These are phyloP conservation scores for Globodera rostochiensis DNA, from an alignment of 1,140 invertebrate genomes.

Conservation along the genomic window DNA sequence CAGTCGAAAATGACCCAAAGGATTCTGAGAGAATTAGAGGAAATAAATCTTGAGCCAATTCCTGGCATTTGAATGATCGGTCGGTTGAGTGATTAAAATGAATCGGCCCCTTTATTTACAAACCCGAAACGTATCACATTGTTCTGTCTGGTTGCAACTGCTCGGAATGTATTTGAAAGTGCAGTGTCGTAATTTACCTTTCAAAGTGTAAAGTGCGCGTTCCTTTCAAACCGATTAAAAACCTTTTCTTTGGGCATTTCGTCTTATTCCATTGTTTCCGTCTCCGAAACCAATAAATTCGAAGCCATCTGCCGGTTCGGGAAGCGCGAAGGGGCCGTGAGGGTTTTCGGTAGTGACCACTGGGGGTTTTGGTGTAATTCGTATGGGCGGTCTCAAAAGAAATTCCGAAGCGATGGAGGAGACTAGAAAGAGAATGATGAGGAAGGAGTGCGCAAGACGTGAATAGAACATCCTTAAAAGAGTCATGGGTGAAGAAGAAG, in stretches of 20 bases:
- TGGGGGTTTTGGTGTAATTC: neutral
- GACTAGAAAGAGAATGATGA: neutral
- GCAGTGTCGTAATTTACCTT: neutral
- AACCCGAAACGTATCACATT: slow-evolving; percentile 24
- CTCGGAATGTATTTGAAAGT: slow-evolving; percentile 31
- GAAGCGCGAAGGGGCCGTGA: neutral
- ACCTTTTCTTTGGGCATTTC: neutral
- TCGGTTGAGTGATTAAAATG: too few relatives aligned
- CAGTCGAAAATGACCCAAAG: neutral
- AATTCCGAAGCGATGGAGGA: neutral
- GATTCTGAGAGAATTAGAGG: neutral
- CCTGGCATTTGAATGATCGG: too few relatives aligned
- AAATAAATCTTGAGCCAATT: too few relatives aligned
- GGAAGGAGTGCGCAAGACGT: neutral
- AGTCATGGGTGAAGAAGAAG: neutral
- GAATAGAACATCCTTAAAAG: neutral
- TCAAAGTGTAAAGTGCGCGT: neutral
- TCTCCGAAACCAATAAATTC: neutral
- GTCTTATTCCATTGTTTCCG: neutral
- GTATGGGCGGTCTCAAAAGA: neutral
- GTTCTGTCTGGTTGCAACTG: slow-evolving; percentile 19
- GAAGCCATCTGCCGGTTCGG: slow-evolving; percentile 2
- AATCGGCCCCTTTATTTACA: neutral
- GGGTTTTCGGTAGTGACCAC: neutral
- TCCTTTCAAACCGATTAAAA: neutral